Evolutionary conservation across 2,113 vertebrate species (phyloP), one percentile per base, ranked within the genome.

Genomic region (Miniopterus natalensis): DNA sequence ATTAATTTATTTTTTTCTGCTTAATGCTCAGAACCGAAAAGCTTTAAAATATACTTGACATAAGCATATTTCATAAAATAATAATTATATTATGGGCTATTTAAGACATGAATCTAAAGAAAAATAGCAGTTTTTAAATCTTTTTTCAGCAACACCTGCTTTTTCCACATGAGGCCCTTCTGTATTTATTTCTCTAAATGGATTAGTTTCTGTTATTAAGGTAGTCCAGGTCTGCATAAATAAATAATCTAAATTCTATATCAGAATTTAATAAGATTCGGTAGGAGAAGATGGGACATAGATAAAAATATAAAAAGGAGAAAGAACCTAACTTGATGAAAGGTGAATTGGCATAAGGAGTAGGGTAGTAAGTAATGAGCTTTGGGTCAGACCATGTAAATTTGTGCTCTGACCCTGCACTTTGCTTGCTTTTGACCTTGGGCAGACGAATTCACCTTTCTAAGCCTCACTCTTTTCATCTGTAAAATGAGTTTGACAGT

Each of bases 81-180:
- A 59, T 83, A 40, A 77, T 87, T 68, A 45, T 10, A 65, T 80
- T 84, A 84, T 79, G 12, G 45, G n/a, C 29, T 74, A 29, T 45
- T 53, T 20, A 84, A 90, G 12, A 80, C 18, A 27, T 65, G 17
- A 89, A 17, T 78, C 36, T 70, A 61, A 90, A 74, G 53, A 63
- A 84, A 92, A 95, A 20, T 2, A 45, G 1, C 51, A 92, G 1
- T 27, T 83, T 29, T 42, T 0, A 23, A 70, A 66, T 93, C 55
- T 81, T 95, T 96, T 93, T 49, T 53, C 90, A 75, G 95, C 84
- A 97, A 42, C 97, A 91, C 92, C 89, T 40, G 0, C 77, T 95
- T 61, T 95, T 94, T 55, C 97, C 98, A 97, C 96, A 65, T n/a
- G 97, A 98, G 98, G 97, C 55, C 97, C 96, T 97, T 81, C 6